Evolutionary conservation across 2,113 vertebrate species (phyloP), one percentile per base, ranked within the genome.

Genomic region (Oostethus manadensis): DNA sequence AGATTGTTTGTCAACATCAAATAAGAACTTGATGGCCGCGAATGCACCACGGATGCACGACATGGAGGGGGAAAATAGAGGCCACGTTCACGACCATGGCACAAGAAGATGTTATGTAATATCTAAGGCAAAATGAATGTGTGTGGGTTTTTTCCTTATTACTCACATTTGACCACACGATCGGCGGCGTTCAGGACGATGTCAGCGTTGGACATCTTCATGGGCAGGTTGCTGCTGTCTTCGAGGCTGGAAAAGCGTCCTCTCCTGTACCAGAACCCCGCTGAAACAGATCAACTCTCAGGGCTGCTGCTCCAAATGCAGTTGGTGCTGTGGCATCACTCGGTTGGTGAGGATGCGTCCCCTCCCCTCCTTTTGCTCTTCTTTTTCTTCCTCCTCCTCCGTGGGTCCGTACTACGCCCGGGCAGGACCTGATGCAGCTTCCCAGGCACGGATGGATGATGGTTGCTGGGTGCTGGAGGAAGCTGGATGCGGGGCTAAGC

Each of bases 171-270:
- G 63, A 92, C 90, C 89, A 91, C 46, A 83, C 90, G 84, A 60
- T 92, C 91, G 77, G 90, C 71, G 86, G 90, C 81, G 84, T 88
- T 90, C 78, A 89, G 83, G 86, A 88, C 90, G 85, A 90, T 89
- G 90, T 92, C 91, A 77, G 80, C 84, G 91, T 91, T 91, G 82
- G 91, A 91, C 91, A 92, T 92, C 91, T 92, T 92, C 91, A 91
- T 91, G 87, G 74, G 82, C 88, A 86, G 89, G 78, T 76, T 55
- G 53, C 6, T 35, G 82, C 78, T 67, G 81, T 88, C 81, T 75
- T 84, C 85, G 70, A 84, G 78, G 81, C 81, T 81, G 83, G 86
- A 78, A 55, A 74, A 68, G 51, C 46, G 43, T 66, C 60, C 61
- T 75, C 38, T 58, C 55, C 69, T 45, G 13, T 14, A 42, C 17